Evolutionary conservation across 2,888 invertebrate genomes (phyloP), one percentile per base, ranked within the genome.

Genomic region (Polymixis lichenea): DNA sequence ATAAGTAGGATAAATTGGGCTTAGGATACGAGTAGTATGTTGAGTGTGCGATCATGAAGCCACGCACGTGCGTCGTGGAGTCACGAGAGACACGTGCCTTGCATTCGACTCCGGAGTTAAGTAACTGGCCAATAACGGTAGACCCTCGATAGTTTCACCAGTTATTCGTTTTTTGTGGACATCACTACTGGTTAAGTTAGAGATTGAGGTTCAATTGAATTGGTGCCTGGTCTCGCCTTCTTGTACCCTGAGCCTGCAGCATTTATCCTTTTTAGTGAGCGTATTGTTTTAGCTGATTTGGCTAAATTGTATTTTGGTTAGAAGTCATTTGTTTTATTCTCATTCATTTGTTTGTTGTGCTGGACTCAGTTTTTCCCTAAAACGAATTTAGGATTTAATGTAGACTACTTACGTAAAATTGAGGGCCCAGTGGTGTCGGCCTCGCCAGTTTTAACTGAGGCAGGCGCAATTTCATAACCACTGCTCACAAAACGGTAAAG

Each of bases 1-100:
- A 92, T 94, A 93, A 93, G 91, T 90, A 91, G 90, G 90, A 93
- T 93, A 93, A 92, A 94, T 94, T 93, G 92, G 90, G 90, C 90
- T 91, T 90, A 90, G 91, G 89, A 92, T 92, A 91, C 90, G 89
- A 91, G 91, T 90, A 90, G 91, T 92, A 90, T 89, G 86, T 88
- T 69, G 84, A 81, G 78, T 88, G 85, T 86, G 83, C 79, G 86
- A 92, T 93, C 90, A 88, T 81, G 90, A 94, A 85, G 89, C 94
- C 66, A 90, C 89, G 89, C 94, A 94, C 94, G 93, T 92, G 92
- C 91, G 92, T 90, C 84, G 90, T 83, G 91, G 91, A 93, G 94
- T 93, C 94, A 94, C 94, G 94, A 91, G 86, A 86, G 79, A 58
- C 87, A 91, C 94, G 94, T 93, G 94, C 78, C 84, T 86, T 80